Base-by-base conservation (phyloP, 1,140 invertebrate species). In the Oryctes rhinoceros region DNA sequence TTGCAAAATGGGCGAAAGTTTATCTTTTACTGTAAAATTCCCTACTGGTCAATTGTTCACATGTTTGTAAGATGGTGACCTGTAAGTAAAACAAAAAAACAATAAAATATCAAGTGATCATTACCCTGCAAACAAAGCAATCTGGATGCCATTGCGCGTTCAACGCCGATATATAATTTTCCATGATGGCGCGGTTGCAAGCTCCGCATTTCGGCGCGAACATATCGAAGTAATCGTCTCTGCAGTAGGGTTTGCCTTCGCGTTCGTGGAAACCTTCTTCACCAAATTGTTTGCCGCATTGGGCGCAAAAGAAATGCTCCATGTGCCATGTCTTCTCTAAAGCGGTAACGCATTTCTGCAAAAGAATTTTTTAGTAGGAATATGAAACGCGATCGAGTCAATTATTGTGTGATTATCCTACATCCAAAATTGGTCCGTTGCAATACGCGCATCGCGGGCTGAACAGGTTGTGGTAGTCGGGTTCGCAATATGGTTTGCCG, bases 111-210 rank as follows among this genome's bases (percentile, higher is more conserved):
- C 15, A 78, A 30, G 11, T 76, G 62, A 84, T 83, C 92, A 95
- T 92, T 93, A 99, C 98, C 94, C 97, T 94, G 92, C 99, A 99
- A 80, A 99, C 97, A 90, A 99, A 99, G 89, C 99, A 99, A 87
- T 99, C 96, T 11, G 98, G 96, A 91, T 99, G 99, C 98, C 98
- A 99, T 88, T 99, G 98, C 79, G 94, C 93, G 88, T 98, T 99
- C 71, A 99, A 89, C 13, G 98, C 98, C 1, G 97, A 98, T 86
- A 99, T 99, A 88, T 99, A 99, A 89, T 99, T 99, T 88, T 99
- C 97, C 92, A 97, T 98, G 84, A 99, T 99, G 74, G 99, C 96
- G 48, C 96, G 93, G 84, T 94, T 95, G 90, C 99, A 99, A 20
- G 97, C 97, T 18, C 97, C 97, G 89, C 98, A 99, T 88, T 99